Evolutionary conservation across 1,140 invertebrate genomes (phyloP).

Genomic region (Nymphalis io): DNA sequence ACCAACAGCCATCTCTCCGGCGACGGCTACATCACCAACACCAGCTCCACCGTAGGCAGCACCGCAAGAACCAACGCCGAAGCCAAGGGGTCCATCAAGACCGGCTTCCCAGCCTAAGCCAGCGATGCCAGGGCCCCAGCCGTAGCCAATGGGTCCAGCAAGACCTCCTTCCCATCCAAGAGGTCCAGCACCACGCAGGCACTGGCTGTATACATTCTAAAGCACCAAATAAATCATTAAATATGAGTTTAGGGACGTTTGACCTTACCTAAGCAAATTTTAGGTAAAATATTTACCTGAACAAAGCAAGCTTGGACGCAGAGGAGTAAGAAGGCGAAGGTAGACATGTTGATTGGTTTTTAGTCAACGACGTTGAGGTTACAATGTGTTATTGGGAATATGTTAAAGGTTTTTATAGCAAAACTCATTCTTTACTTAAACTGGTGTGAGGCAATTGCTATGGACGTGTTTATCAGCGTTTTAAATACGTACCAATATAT

Average conservation of each 20-base stretch:
- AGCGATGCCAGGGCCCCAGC: not conserved
- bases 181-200: constrained; percentile 9
- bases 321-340: constrained; percentile 47
- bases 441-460: too few species aligned
- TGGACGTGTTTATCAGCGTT: too few species aligned
- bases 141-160: not conserved
- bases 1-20: constrained; percentile 36
- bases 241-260: too few species aligned
- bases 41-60: constrained; percentile 42
- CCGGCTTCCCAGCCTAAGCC: not conserved
- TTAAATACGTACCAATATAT: too few species aligned
- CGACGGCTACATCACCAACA: constrained; percentile 41
- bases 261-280: too few species aligned
- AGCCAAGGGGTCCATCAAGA: not conserved
- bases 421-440: constrained; percentile 40
- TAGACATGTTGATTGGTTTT: constrained; percentile 44
- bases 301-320: constrained; percentile 52
- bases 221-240: not conserved
- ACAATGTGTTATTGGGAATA: not conserved
- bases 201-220: constrained; percentile 33
- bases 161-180: not conserved
- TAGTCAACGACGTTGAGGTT: not conserved
- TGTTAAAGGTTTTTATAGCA: not conserved
- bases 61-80: not conserved
- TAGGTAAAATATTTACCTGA: constrained; percentile 41